Conservation (phyloP, 1,140 invertebrate species). For the Probaryconus sp. region DNA sequence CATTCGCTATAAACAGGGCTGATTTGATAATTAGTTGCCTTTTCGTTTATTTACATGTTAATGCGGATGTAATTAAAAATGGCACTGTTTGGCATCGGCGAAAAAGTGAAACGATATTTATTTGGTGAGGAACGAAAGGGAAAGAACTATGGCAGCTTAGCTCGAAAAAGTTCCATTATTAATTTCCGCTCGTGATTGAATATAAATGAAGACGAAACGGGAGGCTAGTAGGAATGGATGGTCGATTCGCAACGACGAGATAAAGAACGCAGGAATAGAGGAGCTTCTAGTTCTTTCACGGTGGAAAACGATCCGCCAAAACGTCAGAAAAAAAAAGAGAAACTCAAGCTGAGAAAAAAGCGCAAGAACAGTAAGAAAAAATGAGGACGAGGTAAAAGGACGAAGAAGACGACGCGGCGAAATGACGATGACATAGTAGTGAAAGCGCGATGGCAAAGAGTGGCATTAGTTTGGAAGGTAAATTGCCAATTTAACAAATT, state of each 20-base stretch:
- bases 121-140: constrained; percentile 10
- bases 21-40: no score
- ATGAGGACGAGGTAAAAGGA: neutral
- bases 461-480: constrained; percentile 73
- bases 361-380: constrained; percentile 25
- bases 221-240: constrained; percentile 70
- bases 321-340: constrained; percentile 30
- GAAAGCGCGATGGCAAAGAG: constrained; percentile 56
- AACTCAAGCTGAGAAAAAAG: constrained; percentile 13
- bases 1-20: no score
- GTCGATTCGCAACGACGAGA: constrained; percentile 65
- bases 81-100: neutral
- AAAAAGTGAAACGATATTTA: constrained; percentile 17
- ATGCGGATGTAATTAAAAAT: no score
- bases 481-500: constrained; percentile 78
- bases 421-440: constrained; percentile 52
- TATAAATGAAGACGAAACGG: constrained; percentile 47
- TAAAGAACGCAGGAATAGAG: constrained; percentile 60
- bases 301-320: constrained; percentile 43
- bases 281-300: constrained; percentile 31
- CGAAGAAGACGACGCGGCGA: constrained; percentile 31
- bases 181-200: constrained; percentile 71
- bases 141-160: constrained; percentile 4
- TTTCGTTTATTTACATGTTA: no score
- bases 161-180: constrained; percentile 68